These are phyloP conservation scores for Laticauda laticaudata DNA, from an alignment of 2,113 vertebrate species.

Conservation along the genomic window DNA sequence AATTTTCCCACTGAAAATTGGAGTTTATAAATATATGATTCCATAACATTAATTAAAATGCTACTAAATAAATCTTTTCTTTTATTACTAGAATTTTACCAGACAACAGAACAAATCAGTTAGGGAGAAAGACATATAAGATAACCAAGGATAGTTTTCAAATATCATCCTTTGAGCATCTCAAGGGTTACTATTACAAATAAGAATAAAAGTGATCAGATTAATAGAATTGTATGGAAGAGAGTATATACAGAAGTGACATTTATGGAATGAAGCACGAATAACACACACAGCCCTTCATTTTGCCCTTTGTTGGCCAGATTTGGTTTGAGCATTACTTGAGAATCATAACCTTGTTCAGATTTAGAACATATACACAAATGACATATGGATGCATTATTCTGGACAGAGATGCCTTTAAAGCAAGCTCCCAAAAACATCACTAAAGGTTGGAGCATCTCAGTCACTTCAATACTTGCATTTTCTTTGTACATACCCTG, in stretches of 20 bases:
- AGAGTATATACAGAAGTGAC: neutral
- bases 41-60: conserved; percentile 33
- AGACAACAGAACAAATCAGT: conserved; percentile 3
- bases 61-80: conserved; percentile 25
- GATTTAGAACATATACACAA: neutral
- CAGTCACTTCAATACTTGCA: neutral
- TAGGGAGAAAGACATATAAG: neutral
- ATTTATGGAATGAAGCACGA: neutral
- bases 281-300: neutral
- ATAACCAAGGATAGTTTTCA: neutral
- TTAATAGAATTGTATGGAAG: neutral
- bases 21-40: conserved; percentile 32
- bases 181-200: neutral
- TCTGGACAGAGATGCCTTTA: neutral
- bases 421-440: neutral
- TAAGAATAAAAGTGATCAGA: neutral
- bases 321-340: neutral
- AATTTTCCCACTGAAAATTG: neutral
- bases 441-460: neutral
- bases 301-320: neutral
- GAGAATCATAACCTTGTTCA: neutral
- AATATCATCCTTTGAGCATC: neutral
- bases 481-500: neutral
- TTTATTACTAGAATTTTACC: neutral
- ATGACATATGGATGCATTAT: neutral